Base-by-base conservation (phyloP, 2,888 invertebrate species). In the Andrena bicolor region DNA sequence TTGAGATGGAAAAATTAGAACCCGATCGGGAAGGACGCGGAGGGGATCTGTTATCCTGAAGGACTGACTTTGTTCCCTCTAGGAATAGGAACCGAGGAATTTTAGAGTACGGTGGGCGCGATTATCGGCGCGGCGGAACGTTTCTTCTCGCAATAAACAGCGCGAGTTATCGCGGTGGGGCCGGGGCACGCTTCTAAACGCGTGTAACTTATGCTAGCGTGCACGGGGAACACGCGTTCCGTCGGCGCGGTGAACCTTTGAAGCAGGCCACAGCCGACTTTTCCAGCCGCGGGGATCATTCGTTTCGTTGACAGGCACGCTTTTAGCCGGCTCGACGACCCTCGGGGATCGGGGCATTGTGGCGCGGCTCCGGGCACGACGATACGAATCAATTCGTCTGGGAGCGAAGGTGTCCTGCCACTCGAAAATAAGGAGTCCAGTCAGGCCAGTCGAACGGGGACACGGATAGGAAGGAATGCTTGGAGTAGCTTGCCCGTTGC, bases 291-390 rank as follows among this genome's bases (percentile, higher is more conserved):
- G 5, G 23, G 70, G 77, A 77, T 76, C 84, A 74, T 84, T 78
- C 83, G 86, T 86, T 80, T 83, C 72, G 80, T 76, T 78, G 84
- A 73, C 86, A 78, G 83, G n/a, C 32, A 56, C 76, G 77, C 68
- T 82, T 86, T 86, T 82, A 80, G 77, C 8, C 23, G 35, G 68
- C 35, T 13, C 26, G 58, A 4, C 64, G 41, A 13, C 61, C 32
- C n/a, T 4, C 20, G n/a, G 49, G n/a, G 20, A 7, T 2, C 58
- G 23, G 48, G 32, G n/a, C 28, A 73, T 60, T 28, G 70, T 56
- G n/a, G 8, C 51, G 56, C 56, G 28, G 49, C 8, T 32, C 35
- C 53, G 30, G 35, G 51, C 8, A 16, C 28, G 64, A 58, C 70
- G 56, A 73, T 78, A 61, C 81, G 53, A 73, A 76, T 78, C 73